These are phyloP conservation scores for Naso thynnoides DNA, from an alignment of 2,797 vertebrate genomes.

Conservation along the genomic window DNA sequence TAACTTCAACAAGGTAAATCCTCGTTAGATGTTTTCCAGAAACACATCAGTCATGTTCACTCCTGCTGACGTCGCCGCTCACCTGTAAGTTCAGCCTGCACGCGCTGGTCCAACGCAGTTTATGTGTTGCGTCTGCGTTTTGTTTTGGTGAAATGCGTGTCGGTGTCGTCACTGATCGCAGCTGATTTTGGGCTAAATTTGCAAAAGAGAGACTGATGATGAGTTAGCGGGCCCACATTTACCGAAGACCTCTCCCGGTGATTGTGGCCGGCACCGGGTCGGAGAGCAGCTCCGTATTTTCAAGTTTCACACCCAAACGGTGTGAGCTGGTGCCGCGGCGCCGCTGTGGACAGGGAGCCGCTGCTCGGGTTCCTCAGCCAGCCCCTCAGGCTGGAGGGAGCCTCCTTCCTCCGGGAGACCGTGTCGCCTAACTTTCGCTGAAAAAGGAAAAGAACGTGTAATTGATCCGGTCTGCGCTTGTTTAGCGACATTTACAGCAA, in stretches of 20 bases:
- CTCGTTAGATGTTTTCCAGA: not conserved
- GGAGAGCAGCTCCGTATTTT: not conserved
- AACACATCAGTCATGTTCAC: not conserved
- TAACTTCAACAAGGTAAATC: constrained; percentile 82
- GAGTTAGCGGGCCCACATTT: constrained; percentile 4
- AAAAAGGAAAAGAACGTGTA: not conserved
- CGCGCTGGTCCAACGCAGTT: not conserved
- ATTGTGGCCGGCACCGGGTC: not conserved
- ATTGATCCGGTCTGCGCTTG: not conserved
- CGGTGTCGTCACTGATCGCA: not conserved
- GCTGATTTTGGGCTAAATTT: not conserved
- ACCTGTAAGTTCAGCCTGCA: constrained; percentile 2
- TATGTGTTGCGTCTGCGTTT: not conserved
- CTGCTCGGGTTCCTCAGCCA: constrained; percentile 13
- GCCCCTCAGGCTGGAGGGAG: constrained; percentile 13
- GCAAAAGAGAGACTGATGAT: not conserved
- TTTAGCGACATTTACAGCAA: not conserved
- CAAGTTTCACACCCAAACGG: constrained; percentile 30
- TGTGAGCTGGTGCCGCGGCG: constrained; percentile 14
- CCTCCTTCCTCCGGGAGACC: constrained; percentile 28
- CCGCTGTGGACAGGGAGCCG: constrained; percentile 38
- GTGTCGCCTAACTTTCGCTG: constrained; percentile 13
- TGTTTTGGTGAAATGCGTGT: constrained; percentile 16
- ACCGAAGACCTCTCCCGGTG: not conserved
- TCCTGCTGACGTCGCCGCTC: not conserved